Percentiles rank a stretch among this genome's conserved stretches.
Evolutionary conservation across 1,140 invertebrate species (phyloP).

Genomic region (Hydropsyche tenuis): DNA sequence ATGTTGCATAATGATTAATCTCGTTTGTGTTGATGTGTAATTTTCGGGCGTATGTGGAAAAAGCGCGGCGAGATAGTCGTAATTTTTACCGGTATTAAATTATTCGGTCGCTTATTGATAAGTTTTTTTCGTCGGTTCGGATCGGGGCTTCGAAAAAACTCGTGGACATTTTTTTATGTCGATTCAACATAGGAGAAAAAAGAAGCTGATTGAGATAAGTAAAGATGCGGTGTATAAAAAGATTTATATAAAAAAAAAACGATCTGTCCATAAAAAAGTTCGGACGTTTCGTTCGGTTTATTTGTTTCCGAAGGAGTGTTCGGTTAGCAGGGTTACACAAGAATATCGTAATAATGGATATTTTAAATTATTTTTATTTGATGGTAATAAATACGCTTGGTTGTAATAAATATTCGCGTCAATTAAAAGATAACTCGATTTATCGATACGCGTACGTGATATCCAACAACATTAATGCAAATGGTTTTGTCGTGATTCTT

Average conservation of each 20-base stretch:
- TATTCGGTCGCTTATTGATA: slow-evolving; percentile 8
- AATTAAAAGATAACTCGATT: not conserved
- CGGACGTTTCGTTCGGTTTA: slow-evolving; percentile 39
- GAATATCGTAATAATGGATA: too few relatives aligned
- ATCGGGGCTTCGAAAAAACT: not conserved
- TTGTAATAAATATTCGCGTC: not conserved
- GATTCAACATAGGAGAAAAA: slow-evolving; percentile 32
- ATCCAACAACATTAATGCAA: slow-evolving; percentile 10
- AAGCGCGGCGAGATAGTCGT: not conserved
- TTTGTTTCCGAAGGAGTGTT: slow-evolving; percentile 32
- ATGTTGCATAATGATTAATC: too few relatives aligned
- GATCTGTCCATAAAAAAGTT: slow-evolving; percentile 40
- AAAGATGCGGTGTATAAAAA: slow-evolving; percentile 45
- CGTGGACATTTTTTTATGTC: slow-evolving; percentile 24
- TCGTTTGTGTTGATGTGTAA: too few relatives aligned
- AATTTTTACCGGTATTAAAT: not conserved
- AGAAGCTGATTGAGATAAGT: slow-evolving; percentile 49
- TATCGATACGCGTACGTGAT: not conserved
- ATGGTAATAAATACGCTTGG: not conserved
- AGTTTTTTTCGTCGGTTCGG: not conserved
- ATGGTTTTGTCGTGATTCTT: not conserved
- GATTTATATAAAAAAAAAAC: slow-evolving; percentile 39
- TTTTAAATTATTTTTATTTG: too few relatives aligned
- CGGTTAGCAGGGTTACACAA: slow-evolving; percentile 23
- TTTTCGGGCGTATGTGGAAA: too few relatives aligned